phyloP scores from a whole-genome alignment of 2,113 vertebrate genomes.

The Grus americana region DNA sequence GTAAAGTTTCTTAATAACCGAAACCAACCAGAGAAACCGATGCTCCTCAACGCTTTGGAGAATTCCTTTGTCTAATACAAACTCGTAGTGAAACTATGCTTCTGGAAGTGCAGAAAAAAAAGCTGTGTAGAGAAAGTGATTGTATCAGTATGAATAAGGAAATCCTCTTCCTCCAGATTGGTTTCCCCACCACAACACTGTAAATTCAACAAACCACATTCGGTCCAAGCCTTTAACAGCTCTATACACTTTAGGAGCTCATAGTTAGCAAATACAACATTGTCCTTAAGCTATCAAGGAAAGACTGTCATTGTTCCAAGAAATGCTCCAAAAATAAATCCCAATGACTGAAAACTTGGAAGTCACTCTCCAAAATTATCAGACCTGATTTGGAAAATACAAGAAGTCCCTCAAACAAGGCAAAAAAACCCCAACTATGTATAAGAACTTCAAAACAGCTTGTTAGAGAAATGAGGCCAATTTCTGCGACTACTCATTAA shows the following conservation, averaged over 20 bases:
- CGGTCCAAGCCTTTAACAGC: neutral
- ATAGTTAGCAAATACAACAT: neutral
- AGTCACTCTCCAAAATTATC: neutral
- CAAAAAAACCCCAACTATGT: neutral
- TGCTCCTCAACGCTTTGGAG: neutral
- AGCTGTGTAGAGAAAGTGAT: neutral
- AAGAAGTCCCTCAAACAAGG: neutral
- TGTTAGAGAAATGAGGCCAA: neutral
- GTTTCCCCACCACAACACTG: neutral
- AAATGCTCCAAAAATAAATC: neutral
- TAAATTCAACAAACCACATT: neutral
- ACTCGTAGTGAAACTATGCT: neutral
- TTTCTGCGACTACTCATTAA: neutral
- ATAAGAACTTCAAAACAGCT: neutral
- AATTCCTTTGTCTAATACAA: neutral
- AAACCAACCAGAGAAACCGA: neutral
- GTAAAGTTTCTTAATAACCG: neutral
- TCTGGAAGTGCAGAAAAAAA: neutral
- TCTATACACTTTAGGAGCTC: neutral
- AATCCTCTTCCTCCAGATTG: conserved; percentile 1
- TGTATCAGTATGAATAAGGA: neutral
- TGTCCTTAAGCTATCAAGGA: neutral
- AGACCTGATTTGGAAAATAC: neutral
- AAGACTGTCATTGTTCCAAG: neutral
- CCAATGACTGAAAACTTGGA: neutral